phyloP scores from a whole-genome alignment of 2,113 vertebrate species.

The Mellivora capensis region DNA sequence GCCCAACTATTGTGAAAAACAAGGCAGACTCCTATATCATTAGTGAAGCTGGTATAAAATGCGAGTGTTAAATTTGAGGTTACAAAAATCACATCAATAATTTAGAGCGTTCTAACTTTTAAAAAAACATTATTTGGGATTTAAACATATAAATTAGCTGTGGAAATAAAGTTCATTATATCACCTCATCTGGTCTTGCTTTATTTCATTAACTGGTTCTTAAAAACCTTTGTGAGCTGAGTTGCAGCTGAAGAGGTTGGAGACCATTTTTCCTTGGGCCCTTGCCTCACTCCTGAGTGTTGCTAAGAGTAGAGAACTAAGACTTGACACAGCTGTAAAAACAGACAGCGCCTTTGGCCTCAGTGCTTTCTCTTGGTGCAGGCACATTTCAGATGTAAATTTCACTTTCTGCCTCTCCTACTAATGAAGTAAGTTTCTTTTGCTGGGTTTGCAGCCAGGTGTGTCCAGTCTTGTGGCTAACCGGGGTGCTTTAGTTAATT shows the following conservation, averaged over 20 bases:
- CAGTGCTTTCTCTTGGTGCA: conserved; percentile 83
- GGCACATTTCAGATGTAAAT: conserved; percentile 87
- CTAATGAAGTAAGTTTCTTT: conserved; percentile 88
- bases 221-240: conserved; percentile 84
- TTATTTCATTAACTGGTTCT: conserved; percentile 85
- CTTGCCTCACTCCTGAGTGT: conserved; percentile 83
- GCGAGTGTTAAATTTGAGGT: conserved; percentile 67
- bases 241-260: conserved; percentile 83
- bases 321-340: conserved; percentile 91
- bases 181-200: conserved; percentile 80
- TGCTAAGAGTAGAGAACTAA: conserved; percentile 84
- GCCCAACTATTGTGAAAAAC: conserved; percentile 54
- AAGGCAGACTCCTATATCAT: conserved; percentile 49
- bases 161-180: conserved; percentile 77
- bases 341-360: conserved; percentile 85
- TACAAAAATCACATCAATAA: conserved; percentile 72
- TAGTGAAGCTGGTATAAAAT: conserved; percentile 62
- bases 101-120: conserved; percentile 73
- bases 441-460: conserved; percentile 85
- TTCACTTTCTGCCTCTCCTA: conserved; percentile 83
- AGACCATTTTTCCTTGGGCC: conserved; percentile 84
- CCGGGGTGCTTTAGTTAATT: conserved; percentile 83
- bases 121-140: conserved; percentile 69
- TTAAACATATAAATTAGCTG: conserved; percentile 79
- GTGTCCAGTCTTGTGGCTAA: conserved; percentile 85